phyloP scores from a whole-genome alignment of 2,113 vertebrate genomes.

The Anas platyrhynchos region DNA sequence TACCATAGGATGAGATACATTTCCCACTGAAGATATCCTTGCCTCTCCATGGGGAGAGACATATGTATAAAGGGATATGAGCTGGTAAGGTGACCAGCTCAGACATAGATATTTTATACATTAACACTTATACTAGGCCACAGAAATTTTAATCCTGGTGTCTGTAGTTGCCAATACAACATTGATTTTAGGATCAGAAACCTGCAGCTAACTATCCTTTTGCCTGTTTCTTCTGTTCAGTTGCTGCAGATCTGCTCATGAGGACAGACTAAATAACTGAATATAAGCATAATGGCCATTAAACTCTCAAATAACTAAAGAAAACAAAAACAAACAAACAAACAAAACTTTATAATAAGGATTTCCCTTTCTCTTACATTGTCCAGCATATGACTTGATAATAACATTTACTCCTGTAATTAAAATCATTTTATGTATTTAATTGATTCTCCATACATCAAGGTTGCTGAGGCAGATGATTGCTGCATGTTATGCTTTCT shows the following conservation, averaged over 20 bases:
- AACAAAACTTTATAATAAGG: background rate
- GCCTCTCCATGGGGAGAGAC: background rate
- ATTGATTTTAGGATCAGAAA: background rate
- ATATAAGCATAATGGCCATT: background rate
- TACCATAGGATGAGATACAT: fast-evolving
- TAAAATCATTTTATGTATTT: conserved; percentile 19
- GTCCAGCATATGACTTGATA: background rate
- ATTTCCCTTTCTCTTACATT: background rate
- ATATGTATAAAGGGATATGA: background rate
- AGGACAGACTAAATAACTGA: background rate
- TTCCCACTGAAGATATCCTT: background rate
- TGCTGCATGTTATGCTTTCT: background rate
- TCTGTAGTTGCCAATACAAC: background rate
- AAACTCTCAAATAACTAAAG: background rate
- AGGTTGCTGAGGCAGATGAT: background rate
- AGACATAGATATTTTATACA: background rate
- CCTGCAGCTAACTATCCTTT: background rate
- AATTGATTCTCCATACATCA: background rate
- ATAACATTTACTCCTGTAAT: background rate
- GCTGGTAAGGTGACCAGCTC: background rate
- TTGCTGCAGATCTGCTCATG: background rate
- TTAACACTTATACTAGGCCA: background rate
- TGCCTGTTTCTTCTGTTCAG: background rate
- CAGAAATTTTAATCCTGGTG: background rate
- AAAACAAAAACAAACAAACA: background rate